phyloP scores from a whole-genome alignment of 2,113 vertebrate species.

The Scytalopus superciliaris region DNA sequence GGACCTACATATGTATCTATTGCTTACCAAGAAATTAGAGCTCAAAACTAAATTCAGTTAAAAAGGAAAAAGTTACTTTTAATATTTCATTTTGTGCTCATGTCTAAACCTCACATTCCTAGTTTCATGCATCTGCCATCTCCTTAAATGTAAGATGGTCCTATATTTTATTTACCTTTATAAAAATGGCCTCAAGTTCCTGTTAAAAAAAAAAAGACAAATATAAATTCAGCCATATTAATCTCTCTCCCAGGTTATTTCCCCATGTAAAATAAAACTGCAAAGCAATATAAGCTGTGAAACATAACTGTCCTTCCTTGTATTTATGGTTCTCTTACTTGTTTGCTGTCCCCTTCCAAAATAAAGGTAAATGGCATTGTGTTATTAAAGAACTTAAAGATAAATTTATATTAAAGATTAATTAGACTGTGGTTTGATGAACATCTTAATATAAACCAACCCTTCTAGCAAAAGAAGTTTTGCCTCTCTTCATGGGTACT shows the following conservation, averaged over 20 bases:
- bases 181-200: not conserved
- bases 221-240: not conserved
- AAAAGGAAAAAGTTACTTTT: not conserved
- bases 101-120: not conserved
- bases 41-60: not conserved
- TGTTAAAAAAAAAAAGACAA: not conserved
- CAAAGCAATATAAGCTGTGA: not conserved
- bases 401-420: not conserved
- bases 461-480: not conserved
- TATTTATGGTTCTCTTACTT: not conserved
- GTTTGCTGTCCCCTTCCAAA: not conserved
- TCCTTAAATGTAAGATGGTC: not conserved
- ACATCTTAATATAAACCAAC: not conserved
- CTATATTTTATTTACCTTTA: not conserved
- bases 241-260: not conserved
- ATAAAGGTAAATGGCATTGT: not conserved
- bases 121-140: not conserved
- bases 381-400: not conserved
- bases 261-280: not conserved
- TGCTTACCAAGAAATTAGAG: not conserved
- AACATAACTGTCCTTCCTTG: not conserved
- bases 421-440: not conserved
- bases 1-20: not conserved
- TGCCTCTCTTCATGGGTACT: rapidly evolving
- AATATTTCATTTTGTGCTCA: not conserved